Conservation (phyloP, 2,113 vertebrate genomes). For the Herpetotheres cachinnans region DNA sequence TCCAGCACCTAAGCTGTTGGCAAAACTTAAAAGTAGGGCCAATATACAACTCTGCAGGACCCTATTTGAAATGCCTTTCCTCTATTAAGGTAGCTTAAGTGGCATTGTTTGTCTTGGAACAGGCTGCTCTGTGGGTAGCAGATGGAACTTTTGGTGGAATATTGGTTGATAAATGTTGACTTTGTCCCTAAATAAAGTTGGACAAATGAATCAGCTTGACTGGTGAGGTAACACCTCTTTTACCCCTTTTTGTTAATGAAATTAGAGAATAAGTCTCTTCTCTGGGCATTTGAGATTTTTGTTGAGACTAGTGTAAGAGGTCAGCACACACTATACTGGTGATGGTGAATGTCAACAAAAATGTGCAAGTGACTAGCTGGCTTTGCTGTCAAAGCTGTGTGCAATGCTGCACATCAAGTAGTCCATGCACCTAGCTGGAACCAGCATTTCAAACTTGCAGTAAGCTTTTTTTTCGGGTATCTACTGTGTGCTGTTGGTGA, state of each 20-base stretch:
- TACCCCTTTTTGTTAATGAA: not conserved
- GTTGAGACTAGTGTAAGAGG: not conserved
- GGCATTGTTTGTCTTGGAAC: not conserved
- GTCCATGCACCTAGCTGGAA: not conserved
- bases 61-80: not conserved
- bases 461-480: not conserved
- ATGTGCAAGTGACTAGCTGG: not conserved
- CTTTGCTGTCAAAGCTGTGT: not conserved
- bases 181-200: not conserved
- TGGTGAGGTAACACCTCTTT: not conserved
- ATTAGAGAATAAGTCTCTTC: not conserved
- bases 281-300: not conserved
- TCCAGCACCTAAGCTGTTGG: not conserved
- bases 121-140: not conserved
- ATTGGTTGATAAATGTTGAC: not conserved
- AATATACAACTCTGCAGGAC: not conserved
- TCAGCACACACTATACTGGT: accelerated
- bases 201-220: not conserved
- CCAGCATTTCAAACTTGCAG: not conserved
- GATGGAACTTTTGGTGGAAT: not conserved
- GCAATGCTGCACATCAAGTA: accelerated
- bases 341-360: not conserved
- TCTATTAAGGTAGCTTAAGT: not conserved
- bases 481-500: not conserved
- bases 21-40: not conserved